Evolutionary conservation across 1,140 invertebrate genomes (phyloP).

Genomic region (Heliconius himera): DNA sequence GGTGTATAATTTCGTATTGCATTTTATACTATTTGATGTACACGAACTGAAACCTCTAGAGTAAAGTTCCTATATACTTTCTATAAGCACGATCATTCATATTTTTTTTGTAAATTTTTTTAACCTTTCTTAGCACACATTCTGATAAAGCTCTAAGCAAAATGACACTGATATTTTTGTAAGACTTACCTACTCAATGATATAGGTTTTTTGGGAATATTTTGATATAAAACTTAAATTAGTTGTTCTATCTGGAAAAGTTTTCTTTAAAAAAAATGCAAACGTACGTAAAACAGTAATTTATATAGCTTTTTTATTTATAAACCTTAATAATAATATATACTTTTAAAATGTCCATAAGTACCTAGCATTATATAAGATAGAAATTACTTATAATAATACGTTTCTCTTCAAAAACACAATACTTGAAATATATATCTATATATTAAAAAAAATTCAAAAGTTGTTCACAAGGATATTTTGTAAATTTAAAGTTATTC

Average conservation of each 20-base stretch:
- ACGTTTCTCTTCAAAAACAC: background rate
- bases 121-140: background rate
- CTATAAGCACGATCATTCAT: constrained; percentile 4
- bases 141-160: background rate
- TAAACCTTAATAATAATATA: background rate
- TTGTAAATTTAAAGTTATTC: background rate
- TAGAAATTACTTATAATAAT: background rate
- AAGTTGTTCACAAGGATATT: background rate
- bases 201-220: background rate
- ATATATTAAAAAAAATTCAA: background rate
- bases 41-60: constrained; percentile 1
- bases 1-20: constrained; percentile 12
- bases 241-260: background rate
- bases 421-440: background rate
- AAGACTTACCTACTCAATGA: background rate
- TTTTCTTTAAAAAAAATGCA: background rate
- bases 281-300: background rate
- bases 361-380: background rate
- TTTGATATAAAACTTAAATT: background rate
- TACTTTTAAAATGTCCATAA: background rate
- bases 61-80: constrained; percentile 24
- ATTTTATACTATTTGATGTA: constrained; percentile 16
- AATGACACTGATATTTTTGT: constrained; percentile 1
- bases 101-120: background rate
- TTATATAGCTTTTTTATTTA: background rate